These are phyloP conservation scores for Trissonchulus sp. DNA, from an alignment of 2,888 invertebrate species.

Conservation along the genomic window DNA sequence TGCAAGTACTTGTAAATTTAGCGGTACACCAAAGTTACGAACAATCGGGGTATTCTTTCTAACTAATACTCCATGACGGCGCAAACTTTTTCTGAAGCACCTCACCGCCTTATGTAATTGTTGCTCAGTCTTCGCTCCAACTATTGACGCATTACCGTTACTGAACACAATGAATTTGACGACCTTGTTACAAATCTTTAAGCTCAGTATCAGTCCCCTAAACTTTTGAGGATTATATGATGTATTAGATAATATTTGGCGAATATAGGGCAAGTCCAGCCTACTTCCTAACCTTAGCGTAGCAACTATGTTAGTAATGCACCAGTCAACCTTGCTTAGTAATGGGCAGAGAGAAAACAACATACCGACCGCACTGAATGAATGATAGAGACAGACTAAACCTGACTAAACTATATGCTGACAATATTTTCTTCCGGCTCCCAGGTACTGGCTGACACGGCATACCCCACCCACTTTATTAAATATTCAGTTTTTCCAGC, in stretches of 20 bases:
- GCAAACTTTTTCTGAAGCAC: neutral
- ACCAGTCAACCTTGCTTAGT: too few relatives aligned
- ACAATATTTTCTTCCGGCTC: constrained; percentile 4
- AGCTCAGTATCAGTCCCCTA: neutral
- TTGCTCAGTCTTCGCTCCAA: neutral
- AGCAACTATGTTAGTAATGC: neutral
- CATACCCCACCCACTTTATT: constrained; percentile 8
- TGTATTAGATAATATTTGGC: neutral
- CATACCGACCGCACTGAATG: neutral
- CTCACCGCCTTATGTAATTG: neutral
- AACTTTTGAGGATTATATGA: neutral
- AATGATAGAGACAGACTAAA: neutral
- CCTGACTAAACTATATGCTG: neutral
- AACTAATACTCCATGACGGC: neutral
- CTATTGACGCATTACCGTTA: neutral
- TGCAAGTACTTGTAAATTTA: too few relatives aligned
- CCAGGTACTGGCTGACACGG: neutral
- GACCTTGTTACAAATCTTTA: neutral
- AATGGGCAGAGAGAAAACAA: too few relatives aligned
- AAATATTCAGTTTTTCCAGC: neutral
- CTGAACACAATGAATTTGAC: neutral
- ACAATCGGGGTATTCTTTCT: too few relatives aligned
- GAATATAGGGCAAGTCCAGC: neutral
- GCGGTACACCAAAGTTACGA: too few relatives aligned
- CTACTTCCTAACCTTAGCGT: neutral